Conservation (phyloP, 2,797 vertebrate species). For the Protonibea diacanthus region DNA sequence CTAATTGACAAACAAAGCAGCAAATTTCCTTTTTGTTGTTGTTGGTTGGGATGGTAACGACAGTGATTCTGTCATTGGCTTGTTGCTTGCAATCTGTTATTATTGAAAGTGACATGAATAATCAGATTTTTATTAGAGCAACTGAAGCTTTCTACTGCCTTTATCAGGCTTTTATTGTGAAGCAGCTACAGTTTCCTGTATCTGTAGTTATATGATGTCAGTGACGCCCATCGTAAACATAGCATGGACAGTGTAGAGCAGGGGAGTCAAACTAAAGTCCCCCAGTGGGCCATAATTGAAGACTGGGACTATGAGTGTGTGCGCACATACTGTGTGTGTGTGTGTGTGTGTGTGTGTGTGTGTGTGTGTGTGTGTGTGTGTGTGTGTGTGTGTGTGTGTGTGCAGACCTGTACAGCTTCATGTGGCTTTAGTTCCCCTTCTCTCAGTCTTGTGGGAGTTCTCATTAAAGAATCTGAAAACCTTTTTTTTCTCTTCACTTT, state of each 20-base stretch:
- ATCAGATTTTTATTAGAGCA: background rate
- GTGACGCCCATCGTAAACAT: background rate
- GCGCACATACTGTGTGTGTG: no score
- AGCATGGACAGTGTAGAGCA: no score
- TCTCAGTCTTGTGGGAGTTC: constrained; percentile 5
- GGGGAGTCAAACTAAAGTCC: no score
- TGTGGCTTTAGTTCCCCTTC: constrained; percentile 30
- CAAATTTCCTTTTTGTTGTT: background rate
- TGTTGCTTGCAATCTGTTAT: background rate
- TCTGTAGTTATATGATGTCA: background rate
- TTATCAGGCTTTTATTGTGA: background rate
- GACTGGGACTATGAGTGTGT: no score
- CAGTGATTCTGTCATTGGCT: background rate
- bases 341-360: background rate
- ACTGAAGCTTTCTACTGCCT: background rate
- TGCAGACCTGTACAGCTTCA: background rate
- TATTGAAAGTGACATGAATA: background rate
- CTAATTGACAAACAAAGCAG: background rate
- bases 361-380: no score
- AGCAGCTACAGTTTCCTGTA: background rate
- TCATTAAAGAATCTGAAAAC: constrained; percentile 36
- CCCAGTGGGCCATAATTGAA: no score
- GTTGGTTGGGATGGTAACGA: background rate
- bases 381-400: background rate
- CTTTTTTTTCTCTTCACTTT: background rate